These are phyloP conservation scores for Harpagus bidentatus DNA, from an alignment of 2,113 vertebrate genomes.

Conservation along the genomic window DNA sequence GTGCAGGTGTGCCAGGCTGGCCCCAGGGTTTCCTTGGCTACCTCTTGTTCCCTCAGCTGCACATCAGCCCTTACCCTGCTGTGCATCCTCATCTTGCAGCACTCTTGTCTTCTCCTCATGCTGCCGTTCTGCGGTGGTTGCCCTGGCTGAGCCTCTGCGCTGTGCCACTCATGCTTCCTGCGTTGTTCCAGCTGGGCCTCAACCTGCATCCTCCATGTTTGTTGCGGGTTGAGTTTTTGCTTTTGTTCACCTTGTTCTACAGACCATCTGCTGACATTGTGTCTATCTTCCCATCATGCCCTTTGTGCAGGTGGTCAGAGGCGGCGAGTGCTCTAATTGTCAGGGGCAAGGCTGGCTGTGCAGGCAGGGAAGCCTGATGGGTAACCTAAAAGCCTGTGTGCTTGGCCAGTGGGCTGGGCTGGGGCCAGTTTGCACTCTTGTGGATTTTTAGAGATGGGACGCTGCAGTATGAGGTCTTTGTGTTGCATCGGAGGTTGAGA, in stretches of 20 bases:
- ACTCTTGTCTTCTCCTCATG: not conserved
- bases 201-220: not conserved
- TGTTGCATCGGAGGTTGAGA: not conserved
- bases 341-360: not conserved
- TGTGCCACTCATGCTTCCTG: not conserved
- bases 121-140: rapidly evolving
- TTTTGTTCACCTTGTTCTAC: not conserved
- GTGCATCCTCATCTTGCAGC: rapidly evolving
- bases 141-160: not conserved
- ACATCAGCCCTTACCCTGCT: not conserved
- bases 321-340: not conserved
- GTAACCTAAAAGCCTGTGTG: not conserved
- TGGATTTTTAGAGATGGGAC: not conserved
- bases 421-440: not conserved
- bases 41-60: not conserved
- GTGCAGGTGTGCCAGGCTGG: not conserved
- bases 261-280: not conserved
- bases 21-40: not conserved
- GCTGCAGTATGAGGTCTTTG: not conserved
- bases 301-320: not conserved
- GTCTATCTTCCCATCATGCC: not conserved
- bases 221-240: not conserved
- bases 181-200: rapidly evolving
- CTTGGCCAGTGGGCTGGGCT: not conserved
- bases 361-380: not conserved